phyloP scores from a whole-genome alignment of 2,888 invertebrate genomes.

The Ellobium chinense region DNA sequence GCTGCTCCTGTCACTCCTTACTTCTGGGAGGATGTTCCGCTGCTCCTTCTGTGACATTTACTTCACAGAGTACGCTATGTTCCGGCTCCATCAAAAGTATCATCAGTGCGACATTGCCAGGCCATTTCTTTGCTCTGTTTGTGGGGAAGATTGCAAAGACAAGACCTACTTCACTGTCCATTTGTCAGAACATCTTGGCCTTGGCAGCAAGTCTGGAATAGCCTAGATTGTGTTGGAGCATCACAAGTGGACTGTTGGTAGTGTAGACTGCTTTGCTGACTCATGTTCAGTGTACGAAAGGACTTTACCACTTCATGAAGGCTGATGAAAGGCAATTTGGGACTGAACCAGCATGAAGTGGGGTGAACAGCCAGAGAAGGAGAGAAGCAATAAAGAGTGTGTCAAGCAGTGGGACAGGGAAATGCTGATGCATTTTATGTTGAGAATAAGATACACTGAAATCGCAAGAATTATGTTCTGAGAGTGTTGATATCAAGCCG shows the following conservation, averaged over 20 bases:
- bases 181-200: conserved; percentile 68
- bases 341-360: too few relatives aligned
- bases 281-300: too few relatives aligned
- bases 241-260: neutral
- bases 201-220: neutral
- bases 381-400: too few relatives aligned
- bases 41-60: conserved; percentile 72
- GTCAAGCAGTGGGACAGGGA: too few relatives aligned
- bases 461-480: too few relatives aligned
- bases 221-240: neutral
- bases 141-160: conserved; percentile 71
- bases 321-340: too few relatives aligned
- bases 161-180: conserved; percentile 70
- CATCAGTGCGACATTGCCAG: conserved; percentile 59
- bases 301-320: too few relatives aligned
- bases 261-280: too few relatives aligned
- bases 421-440: too few relatives aligned
- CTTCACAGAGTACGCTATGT: conserved; percentile 73
- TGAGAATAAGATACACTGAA: too few relatives aligned
- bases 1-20: conserved; percentile 64
- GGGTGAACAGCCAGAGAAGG: too few relatives aligned
- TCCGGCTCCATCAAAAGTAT: conserved; percentile 68
- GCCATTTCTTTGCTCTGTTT: conserved; percentile 69
- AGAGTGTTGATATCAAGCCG: too few relatives aligned
- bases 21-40: conserved; percentile 67